phyloP scores from a whole-genome alignment of 2,888 invertebrate genomes.

The Tinea trinotella region DNA sequence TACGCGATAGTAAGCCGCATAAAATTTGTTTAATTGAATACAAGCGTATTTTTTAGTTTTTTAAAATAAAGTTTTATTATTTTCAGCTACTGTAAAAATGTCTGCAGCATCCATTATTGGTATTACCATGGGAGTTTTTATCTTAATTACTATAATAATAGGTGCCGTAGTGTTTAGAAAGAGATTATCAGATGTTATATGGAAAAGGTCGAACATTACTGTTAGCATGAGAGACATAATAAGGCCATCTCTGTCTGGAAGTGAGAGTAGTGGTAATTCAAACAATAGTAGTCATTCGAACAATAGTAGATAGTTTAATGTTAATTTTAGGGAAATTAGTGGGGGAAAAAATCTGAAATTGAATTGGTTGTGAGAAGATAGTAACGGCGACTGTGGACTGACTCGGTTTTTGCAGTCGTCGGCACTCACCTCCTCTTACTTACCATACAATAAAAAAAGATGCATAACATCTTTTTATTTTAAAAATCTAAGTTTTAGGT shows the following conservation, averaged over 20 bases:
- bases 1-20: too few relatives aligned
- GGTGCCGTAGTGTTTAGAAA: background rate
- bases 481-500: too few relatives aligned
- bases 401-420: too few relatives aligned
- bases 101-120: background rate
- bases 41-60: background rate
- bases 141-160: background rate
- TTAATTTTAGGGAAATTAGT: too few relatives aligned
- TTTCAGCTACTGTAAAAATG: background rate
- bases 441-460: too few relatives aligned
- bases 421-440: too few relatives aligned
- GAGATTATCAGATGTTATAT: background rate
- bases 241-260: background rate
- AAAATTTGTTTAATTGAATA: too few relatives aligned
- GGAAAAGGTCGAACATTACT: background rate
- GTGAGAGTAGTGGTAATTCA: background rate
- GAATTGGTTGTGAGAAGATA: too few relatives aligned
- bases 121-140: background rate
- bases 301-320: too few relatives aligned
- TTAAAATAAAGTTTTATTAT: background rate
- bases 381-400: too few relatives aligned
- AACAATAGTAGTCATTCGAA: background rate
- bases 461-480: too few relatives aligned
- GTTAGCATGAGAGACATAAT: conserved; percentile 1
- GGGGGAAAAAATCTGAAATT: too few relatives aligned